Evolutionary conservation across 2,797 vertebrate species (phyloP).

Genomic region (Pseudotriccus pelzelni): DNA sequence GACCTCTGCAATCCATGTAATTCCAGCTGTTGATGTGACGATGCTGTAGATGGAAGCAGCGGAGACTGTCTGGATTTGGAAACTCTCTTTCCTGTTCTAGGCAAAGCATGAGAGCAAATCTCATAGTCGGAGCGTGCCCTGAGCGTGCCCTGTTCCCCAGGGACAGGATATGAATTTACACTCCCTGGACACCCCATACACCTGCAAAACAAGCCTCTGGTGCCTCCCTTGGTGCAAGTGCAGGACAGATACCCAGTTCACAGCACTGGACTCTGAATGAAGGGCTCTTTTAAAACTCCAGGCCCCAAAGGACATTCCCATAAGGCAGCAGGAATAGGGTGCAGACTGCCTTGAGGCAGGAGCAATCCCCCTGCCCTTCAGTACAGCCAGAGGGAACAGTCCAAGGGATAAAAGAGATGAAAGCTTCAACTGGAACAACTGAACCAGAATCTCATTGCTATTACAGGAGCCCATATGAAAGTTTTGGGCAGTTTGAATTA

Average conservation of each 20-base stretch:
- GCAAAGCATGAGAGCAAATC: neutral
- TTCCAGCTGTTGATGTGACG: neutral
- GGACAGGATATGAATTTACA: fast-evolving
- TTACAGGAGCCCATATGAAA: neutral
- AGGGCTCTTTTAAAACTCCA: neutral
- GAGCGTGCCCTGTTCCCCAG: neutral
- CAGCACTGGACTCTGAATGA: neutral
- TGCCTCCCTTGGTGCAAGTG: neutral
- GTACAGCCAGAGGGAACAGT: neutral
- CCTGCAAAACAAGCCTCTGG: neutral
- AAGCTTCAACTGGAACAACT: neutral
- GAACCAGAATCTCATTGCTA: neutral
- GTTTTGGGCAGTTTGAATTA: neutral
- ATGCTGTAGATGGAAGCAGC: neutral
- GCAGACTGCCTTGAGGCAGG: neutral
- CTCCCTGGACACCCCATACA: neutral
- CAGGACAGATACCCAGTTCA: neutral
- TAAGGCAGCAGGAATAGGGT: neutral
- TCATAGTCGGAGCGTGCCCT: neutral
- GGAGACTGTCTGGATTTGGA: neutral
- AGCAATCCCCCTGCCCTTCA: neutral
- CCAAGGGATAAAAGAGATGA: neutral
- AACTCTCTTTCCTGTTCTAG: neutral
- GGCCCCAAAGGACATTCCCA: neutral
- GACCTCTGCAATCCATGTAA: neutral